These are phyloP conservation scores for Meganola albula DNA, from an alignment of 2,888 invertebrate species.

Conservation along the genomic window DNA sequence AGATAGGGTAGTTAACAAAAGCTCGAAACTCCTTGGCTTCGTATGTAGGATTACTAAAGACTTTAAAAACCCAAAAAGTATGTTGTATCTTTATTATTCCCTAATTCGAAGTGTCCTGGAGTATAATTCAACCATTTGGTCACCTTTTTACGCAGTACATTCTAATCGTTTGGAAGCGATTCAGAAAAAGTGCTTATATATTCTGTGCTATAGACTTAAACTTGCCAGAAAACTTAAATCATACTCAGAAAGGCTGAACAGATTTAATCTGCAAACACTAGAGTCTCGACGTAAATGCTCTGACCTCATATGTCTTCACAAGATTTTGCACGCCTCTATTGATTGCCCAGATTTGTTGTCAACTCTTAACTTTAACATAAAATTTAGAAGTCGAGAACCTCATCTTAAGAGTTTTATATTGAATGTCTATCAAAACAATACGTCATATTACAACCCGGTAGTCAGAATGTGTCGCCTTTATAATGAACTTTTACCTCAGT, in stretches of 20 bases:
- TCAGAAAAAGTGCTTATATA: background rate
- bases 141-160: background rate
- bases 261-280: background rate
- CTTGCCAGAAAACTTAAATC: background rate
- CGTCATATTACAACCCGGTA: too few species aligned
- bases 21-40: background rate
- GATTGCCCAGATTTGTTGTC: background rate
- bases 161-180: background rate
- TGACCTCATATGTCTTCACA: background rate
- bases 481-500: too few species aligned
- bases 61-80: background rate
- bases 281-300: background rate
- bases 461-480: too few species aligned
- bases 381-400: too few species aligned
- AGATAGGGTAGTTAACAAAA: background rate
- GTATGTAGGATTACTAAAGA: background rate
- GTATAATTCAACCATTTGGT: background rate
- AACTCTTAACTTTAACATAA: background rate
- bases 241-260: background rate
- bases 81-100: background rate
- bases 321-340: background rate
- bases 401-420: too few species aligned
- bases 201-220: background rate
- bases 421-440: too few species aligned
- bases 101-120: background rate